Evolutionary conservation across 1,140 invertebrate genomes (phyloP).

Genomic region (Drosophila kepulauana): DNA sequence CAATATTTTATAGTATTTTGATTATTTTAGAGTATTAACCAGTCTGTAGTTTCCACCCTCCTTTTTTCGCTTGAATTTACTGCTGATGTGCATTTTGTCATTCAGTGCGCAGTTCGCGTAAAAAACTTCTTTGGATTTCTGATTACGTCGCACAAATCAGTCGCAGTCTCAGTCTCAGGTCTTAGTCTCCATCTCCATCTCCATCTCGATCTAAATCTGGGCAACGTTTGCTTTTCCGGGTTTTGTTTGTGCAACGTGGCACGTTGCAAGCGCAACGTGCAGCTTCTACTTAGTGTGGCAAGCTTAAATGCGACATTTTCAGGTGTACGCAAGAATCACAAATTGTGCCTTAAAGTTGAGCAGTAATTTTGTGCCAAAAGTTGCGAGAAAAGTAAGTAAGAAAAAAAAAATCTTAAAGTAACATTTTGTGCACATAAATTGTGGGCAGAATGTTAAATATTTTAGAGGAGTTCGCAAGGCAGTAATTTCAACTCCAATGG

Average conservation of each 20-base stretch:
- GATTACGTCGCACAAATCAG: slow-evolving; percentile 37
- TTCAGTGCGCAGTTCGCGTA: slow-evolving; percentile 57
- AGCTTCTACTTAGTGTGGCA: slow-evolving; percentile 5
- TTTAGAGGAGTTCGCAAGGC: not conserved
- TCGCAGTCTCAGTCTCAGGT: slow-evolving; percentile 17
- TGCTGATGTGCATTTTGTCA: slow-evolving; percentile 21
- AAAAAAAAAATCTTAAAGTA: not conserved
- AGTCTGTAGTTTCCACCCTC: slow-evolving; percentile 5
- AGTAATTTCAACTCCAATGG: slow-evolving; percentile 1
- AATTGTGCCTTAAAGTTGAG: slow-evolving; percentile 9
- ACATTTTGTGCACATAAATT: not conserved
- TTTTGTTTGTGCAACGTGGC: slow-evolving; percentile 27
- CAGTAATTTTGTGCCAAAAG: slow-evolving; percentile 9
- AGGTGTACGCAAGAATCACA: not conserved
- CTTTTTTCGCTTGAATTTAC: slow-evolving; percentile 20
- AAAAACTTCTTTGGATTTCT: slow-evolving; percentile 20
- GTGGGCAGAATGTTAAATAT: not conserved
- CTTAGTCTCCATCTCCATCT: not conserved
- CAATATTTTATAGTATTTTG: no score
- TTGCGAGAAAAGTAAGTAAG: not conserved
- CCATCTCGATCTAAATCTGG: slow-evolving; percentile 7
- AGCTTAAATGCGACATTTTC: slow-evolving; percentile 18
- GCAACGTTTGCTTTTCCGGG: slow-evolving; percentile 6
- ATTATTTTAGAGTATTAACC: slow-evolving; percentile 1
- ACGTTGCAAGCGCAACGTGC: slow-evolving; percentile 7